phyloP scores from a whole-genome alignment of 2,113 vertebrate genomes.

The Macrotus californicus region DNA sequence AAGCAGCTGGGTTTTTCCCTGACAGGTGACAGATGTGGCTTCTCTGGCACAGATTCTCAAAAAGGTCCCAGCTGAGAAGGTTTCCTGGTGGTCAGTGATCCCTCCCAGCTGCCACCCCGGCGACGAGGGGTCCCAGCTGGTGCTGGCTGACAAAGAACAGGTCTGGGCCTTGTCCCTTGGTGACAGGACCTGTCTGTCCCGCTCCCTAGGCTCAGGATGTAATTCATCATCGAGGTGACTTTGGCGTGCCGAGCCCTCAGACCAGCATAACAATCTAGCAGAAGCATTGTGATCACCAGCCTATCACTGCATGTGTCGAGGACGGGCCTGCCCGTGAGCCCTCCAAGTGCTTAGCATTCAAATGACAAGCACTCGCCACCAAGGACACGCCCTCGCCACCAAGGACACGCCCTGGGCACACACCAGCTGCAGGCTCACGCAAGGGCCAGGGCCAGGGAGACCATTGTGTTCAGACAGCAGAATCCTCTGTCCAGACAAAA shows the following conservation, averaged over 20 bases:
- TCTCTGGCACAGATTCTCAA: slow-evolving; percentile 34
- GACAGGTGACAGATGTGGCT: slow-evolving; percentile 33
- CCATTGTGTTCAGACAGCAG: neutral
- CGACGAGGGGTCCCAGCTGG: neutral
- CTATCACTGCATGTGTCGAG: fast-evolving
- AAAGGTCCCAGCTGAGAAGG: slow-evolving; percentile 38
- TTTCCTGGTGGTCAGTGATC: slow-evolving; percentile 40
- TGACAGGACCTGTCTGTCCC: neutral
- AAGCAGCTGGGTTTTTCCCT: slow-evolving; percentile 39
- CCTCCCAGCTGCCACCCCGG: slow-evolving; percentile 42
- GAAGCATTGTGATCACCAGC: neutral
- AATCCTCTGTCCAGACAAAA: neutral
- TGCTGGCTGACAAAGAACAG: slow-evolving; percentile 6
- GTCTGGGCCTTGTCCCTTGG: neutral
- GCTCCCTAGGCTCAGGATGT: slow-evolving; percentile 13
- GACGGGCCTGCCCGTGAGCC: neutral
- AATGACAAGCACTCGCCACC: neutral
- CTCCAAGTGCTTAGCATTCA: neutral
- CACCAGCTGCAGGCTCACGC: fast-evolving
- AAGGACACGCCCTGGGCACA: neutral
- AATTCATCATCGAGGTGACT: slow-evolving; percentile 12
- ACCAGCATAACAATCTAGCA: neutral
- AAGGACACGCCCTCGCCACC: neutral
- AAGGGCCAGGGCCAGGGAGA: neutral
- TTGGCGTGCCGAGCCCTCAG: neutral